Evolutionary conservation across 2,113 vertebrate genomes (phyloP), one percentile per base, ranked within the genome.

Genomic region (Trematomus loennbergii): DNA sequence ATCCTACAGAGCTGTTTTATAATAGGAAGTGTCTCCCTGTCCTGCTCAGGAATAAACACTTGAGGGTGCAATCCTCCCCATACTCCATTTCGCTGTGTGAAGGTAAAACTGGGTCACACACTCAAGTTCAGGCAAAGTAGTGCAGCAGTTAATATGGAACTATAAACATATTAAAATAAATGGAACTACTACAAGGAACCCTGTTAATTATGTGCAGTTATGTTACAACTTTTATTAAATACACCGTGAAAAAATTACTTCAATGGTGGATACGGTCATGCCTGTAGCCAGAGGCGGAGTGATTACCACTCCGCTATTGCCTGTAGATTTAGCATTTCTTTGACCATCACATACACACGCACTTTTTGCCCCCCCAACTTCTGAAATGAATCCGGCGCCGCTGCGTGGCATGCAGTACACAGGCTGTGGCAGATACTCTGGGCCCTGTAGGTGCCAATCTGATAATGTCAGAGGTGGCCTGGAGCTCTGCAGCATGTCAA

Each of bases 381-480:
- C 25, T 25, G 25, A 25, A 25, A 25, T 25, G 25, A 25, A 25
- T 25, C 25, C 25, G 25, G 25, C 25, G 25, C 25, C 25, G 25
- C 25, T 25, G 25, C 72, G 49, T 82, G 78, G 61, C 55, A 57
- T n/a, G 13, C 29, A 7, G 8, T 45, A 57, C 20, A 15, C 52
- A 73, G 77, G 73, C 36, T 40, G 53, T 15, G 22, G 65, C 53
- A 62, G 75, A 13, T 11, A 15, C 43, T 8, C 4, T 1, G 9
- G 11, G 40, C 5, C 11, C 59, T 13, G 22, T 18, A 78, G 53
- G 45, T 52, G 65, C 25, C 72, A 84, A 57, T 40, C 20, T 62
- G 54, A 62, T 64, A 71, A 87, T 75, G 65, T 82, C 69, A 85
- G 43, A 83, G 78, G 69, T 78, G 12, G 2, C n/a, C 17, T 9